These are phyloP conservation scores for Drosophila pseudotalamancana DNA, from an alignment of 2,888 invertebrate species.

Conservation along the genomic window DNA sequence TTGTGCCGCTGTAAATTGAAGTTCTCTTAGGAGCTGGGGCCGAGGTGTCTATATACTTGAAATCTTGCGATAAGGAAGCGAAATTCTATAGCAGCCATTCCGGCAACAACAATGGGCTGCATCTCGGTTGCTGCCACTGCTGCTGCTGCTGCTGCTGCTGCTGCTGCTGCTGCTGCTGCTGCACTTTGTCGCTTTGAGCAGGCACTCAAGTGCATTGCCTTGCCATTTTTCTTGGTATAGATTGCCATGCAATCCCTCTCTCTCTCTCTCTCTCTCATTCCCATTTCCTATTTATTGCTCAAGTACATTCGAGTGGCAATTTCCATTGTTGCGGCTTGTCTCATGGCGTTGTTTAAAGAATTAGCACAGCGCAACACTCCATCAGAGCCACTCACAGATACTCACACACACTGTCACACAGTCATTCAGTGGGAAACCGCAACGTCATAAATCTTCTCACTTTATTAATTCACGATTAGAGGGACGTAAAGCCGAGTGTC, in stretches of 20 bases:
- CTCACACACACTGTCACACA: conserved; percentile 7
- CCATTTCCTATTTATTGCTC: neutral
- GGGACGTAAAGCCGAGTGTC: conserved; percentile 41
- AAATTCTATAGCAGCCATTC: conserved; percentile 65
- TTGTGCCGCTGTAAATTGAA: conserved; percentile 70
- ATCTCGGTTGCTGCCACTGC: too few relatives aligned
- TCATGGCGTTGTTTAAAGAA: conserved; percentile 47
- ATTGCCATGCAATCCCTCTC: conserved; percentile 31
- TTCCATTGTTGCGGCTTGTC: conserved; percentile 54
- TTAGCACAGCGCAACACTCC: conserved; percentile 43
- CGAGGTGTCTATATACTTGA: conserved; percentile 38
- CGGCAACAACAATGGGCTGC: conserved; percentile 62
- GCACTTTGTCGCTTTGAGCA: conserved; percentile 62
- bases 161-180: conserved; percentile 5
- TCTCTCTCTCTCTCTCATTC: neutral
- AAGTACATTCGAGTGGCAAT: conserved; percentile 61
- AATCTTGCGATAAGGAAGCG: conserved; percentile 66
- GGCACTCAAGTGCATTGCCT: conserved; percentile 65
- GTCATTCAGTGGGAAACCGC: conserved; percentile 10
- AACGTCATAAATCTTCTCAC: conserved; percentile 62
- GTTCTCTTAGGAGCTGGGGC: conserved; percentile 49
- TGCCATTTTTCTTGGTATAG: conserved; percentile 40
- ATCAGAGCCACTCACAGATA: conserved; percentile 32
- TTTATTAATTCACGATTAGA: conserved; percentile 77
- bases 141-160: conserved; percentile 26